phyloP scores from a whole-genome alignment of 2,797 vertebrate species.

The Centropyge bicolor region DNA sequence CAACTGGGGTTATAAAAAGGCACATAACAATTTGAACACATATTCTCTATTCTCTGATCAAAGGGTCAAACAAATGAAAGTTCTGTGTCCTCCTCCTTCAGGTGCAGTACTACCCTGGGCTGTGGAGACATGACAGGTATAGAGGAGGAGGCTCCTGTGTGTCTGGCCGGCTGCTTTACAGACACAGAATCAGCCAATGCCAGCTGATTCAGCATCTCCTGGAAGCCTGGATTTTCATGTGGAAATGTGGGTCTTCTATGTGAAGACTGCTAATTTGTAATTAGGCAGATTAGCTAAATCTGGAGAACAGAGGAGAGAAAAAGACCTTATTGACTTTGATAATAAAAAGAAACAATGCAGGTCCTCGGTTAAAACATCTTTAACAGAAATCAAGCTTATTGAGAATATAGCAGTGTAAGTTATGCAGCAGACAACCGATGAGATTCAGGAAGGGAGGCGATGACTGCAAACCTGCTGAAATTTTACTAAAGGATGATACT shows the following conservation, averaged over 20 bases:
- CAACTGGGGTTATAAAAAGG: constrained; percentile 2
- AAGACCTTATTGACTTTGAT: constrained; percentile 88
- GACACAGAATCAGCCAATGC: constrained; percentile 80
- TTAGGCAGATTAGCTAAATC: constrained; percentile 90
- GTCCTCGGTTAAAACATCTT: constrained; percentile 84
- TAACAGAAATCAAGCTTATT: constrained; percentile 64
- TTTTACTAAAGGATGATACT: background rate
- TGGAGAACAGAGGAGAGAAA: constrained; percentile 80
- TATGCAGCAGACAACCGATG: no score
- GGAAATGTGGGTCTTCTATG: constrained; percentile 86
- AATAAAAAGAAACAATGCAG: constrained; percentile 85
- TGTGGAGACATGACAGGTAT: constrained; percentile 8
- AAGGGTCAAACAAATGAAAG: constrained; percentile 12
- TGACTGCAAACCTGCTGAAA: constrained; percentile 4
- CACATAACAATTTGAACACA: constrained; percentile 7
- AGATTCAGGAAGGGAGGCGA: no score
- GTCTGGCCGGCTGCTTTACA: constrained; percentile 80
- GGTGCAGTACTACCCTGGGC: background rate
- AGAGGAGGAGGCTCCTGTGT: constrained; percentile 78
- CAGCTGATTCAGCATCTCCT: constrained; percentile 85
- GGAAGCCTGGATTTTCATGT: constrained; percentile 86
- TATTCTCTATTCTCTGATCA: constrained; percentile 19
- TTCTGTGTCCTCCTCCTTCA: background rate
- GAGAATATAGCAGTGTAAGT: constrained; percentile 23
- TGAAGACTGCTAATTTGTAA: constrained; percentile 90